Percentiles rank a stretch among this genome's conserved stretches.
Evolutionary conservation across 1,140 invertebrate genomes (phyloP).

Genomic region (Harpegnathos saltator): DNA sequence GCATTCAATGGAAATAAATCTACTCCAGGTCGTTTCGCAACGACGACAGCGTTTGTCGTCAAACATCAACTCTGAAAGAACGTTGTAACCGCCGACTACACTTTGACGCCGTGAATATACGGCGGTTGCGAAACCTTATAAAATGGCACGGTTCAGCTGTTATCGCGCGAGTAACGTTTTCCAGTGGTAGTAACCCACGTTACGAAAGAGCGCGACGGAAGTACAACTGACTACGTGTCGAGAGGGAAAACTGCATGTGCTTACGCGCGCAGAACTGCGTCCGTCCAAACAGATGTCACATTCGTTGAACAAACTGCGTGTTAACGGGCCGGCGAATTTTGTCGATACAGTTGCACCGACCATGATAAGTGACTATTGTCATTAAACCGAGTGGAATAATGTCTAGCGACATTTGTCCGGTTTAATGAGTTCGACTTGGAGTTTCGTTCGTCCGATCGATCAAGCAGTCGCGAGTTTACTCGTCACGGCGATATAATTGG

Average conservation of each 20-base stretch:
- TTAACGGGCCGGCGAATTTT: neutral
- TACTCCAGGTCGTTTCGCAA: too few species aligned
- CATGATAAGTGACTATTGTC: neutral
- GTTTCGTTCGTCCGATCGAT: neutral
- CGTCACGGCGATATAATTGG: neutral
- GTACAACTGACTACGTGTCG: neutral
- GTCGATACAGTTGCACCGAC: neutral
- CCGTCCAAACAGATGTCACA: neutral
- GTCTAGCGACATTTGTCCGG: neutral
- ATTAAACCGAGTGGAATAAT: neutral
- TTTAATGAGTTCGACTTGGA: neutral
- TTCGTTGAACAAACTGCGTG: neutral
- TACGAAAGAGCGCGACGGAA: neutral
- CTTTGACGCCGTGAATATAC: neutral
- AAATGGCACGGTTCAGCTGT: conserved; percentile 1
- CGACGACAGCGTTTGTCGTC: too few species aligned
- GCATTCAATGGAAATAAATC: too few species aligned
- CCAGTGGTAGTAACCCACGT: neutral
- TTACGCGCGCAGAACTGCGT: neutral
- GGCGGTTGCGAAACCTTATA: neutral
- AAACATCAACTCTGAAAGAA: neutral
- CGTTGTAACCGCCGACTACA: neutral
- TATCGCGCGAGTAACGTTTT: conserved; percentile 17
- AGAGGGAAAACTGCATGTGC: neutral
- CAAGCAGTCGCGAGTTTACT: neutral